Conservation (phyloP, 2,113 vertebrate species). For the Alectura lathami region DNA sequence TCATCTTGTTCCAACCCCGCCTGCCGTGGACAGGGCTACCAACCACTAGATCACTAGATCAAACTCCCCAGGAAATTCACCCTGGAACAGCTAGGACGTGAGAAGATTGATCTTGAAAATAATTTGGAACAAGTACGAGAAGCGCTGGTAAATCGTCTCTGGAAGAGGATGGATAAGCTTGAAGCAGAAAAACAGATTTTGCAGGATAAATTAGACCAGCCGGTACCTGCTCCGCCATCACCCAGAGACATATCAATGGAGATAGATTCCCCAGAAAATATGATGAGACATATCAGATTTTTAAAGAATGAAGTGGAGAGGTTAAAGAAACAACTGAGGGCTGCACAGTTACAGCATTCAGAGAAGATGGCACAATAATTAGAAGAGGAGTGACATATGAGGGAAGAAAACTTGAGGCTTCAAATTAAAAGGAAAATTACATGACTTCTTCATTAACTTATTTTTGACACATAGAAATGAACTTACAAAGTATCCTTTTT, state of each 20-base stretch:
- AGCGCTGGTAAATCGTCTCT: constrained; percentile 96
- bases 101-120: constrained; percentile 99
- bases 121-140: constrained; percentile 98
- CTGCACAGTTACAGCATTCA: constrained; percentile 96
- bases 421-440: neutral
- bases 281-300: constrained; percentile 99
- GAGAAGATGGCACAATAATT: constrained; percentile 99
- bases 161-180: constrained; percentile 99
- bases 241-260: constrained; percentile 99
- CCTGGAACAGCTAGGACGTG: constrained; percentile 94
- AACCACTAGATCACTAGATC: too few species aligned
- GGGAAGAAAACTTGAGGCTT: constrained; percentile 95
- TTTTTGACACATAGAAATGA: neutral
- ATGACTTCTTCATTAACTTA: neutral
- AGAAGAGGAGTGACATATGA: constrained; percentile 98
- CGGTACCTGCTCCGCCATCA: constrained; percentile 95
- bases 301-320: constrained; percentile 98
- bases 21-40: too few species aligned
- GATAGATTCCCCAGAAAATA: constrained; percentile 99
- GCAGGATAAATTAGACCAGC: constrained; percentile 98
- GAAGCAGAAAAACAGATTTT: constrained; percentile 99
- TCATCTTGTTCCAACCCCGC: too few species aligned
- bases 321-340: constrained; percentile 96
- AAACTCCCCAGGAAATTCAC: too few species aligned
- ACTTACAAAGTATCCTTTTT: neutral